phyloP scores from a whole-genome alignment of 2,797 vertebrate species.

The Spinus olivaceus region DNA sequence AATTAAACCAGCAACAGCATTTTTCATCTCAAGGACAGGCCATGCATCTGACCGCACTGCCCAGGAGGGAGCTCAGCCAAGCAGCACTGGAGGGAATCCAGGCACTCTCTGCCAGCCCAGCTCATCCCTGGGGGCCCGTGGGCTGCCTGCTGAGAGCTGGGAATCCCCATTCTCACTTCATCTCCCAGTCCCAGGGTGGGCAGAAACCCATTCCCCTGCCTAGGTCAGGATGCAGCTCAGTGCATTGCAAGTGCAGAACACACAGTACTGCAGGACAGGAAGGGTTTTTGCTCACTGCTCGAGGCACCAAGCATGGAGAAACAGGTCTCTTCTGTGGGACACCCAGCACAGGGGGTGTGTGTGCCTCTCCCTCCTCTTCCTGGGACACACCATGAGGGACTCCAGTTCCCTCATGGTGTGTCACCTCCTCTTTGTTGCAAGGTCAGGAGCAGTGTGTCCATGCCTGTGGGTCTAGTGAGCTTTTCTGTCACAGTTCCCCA shows the following conservation, averaged over 20 bases:
- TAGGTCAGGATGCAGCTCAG: fast-evolving
- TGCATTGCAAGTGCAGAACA: not conserved
- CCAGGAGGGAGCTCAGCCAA: not conserved
- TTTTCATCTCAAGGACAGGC: slow-evolving; percentile 45
- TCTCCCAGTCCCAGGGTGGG: not conserved
- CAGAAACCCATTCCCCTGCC: not conserved
- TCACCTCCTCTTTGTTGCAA: fast-evolving
- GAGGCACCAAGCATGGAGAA: not conserved
- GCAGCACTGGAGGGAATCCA: not conserved
- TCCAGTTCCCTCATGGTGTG: not conserved
- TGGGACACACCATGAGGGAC: not conserved
- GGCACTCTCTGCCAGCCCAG: not conserved
- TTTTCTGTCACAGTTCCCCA: not conserved
- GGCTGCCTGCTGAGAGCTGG: not conserved
- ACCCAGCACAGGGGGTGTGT: fast-evolving
- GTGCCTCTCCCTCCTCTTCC: not conserved
- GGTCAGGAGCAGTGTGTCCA: not conserved
- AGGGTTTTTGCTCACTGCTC: not conserved
- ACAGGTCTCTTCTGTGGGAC: fast-evolving
- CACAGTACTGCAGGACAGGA: not conserved
- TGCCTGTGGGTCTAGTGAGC: not conserved
- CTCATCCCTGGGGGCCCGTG: fast-evolving
- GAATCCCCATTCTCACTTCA: not conserved
- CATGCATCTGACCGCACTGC: fast-evolving
- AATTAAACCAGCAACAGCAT: slow-evolving; percentile 24